Base-by-base conservation (phyloP, 2,888 invertebrate genomes). In the Siphlonurus alternatus region DNA sequence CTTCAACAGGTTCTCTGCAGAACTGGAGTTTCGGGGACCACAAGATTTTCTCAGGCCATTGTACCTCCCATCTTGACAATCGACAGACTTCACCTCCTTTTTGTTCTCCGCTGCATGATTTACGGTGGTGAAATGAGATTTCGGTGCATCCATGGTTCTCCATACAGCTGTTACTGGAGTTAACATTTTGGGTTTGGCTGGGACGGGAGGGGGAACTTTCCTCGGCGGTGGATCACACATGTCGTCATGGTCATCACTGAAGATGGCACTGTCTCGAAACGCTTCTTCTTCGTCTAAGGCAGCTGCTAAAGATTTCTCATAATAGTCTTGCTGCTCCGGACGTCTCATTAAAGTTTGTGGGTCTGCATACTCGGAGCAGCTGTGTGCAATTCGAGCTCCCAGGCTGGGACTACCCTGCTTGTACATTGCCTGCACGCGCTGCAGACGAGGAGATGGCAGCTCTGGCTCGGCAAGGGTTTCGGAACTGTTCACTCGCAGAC, bases 201-300 rank as follows among this genome's bases (percentile, higher is more conserved):
- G 85, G 66, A 85, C 82, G 0, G 86, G 85, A 1, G 86, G 85
- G 15, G 85, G 85, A 2, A 80, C 73, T 72, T 81, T 83, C 20
- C 20, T 23, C 2, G 59, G 51, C 5, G 59, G 24, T 38, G 65
- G 59, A 61, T 67, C 65, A 61, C 61, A 65, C 62, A 19, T 67
- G 62, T 15, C 67, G 5, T 86, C 86, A 66, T 86, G 86, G 67
- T 81, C 82, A 70, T 90, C 90, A 67, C 89, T 89, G 74, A 89
- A 90, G 69, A 90, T 87, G 67, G 90, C 89, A 63, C 88, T 89
- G 73, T 91, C 91, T 70, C 90, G 81, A 71, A 89, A 89, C 1
- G 83, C 80, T 68, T 84, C 86, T 69, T 80, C 82, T 66, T 85
- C 86, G 2, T 22, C 23, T 7, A 59, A 89, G 51, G 89, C 84